Evolutionary conservation across 2,797 vertebrate species (phyloP), one percentile per base, ranked within the genome.

Genomic region (Channa striata): DNA sequence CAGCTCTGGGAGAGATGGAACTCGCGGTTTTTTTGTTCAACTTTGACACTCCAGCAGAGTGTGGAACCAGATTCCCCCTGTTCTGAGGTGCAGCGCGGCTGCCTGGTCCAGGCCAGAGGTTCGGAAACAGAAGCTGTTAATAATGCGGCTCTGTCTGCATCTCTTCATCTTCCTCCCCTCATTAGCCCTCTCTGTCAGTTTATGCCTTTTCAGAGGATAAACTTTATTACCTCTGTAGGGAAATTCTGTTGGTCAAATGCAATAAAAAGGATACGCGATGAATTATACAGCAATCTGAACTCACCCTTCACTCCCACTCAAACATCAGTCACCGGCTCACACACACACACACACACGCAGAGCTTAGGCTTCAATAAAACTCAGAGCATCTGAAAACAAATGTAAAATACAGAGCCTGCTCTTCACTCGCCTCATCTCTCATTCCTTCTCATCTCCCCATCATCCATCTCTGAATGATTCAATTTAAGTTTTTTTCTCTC

Each of bases 201-300:
- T 65, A 64, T 74, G 68, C 25, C 60, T 80, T 87, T 81, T 80
- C 42, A 44, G 50, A 83, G 78, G 76, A 78, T 77, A 78, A 77
- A 87, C 78, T 86, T 87, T 82, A 87, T 82, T 64, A 57, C 71
- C 62, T 72, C 86, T 79, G 57, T 34, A 42, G 74, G 81, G 63
- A 68, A 59, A 76, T 70, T 74, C 36, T 74, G 60, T 59, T 74
- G 80, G 70, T 84, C 68, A 81, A 82, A 77, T 48, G 78, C 80
- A 78, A 79, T 84, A 68, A 81, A 81, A 74, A 76, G 57, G 58
- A 78, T 69, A 80, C 66, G 60, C 52, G 20, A 72, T 86, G 75
- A 87, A 82, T 85, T 88, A 85, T 73, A 73, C 77, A 73, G 59
- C 42, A 68, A 65, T 76, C 58, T 62, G 54, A 80, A 81, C 39